Conservation (phyloP, 2,888 invertebrate genomes). For the Aethes cnicana region DNA sequence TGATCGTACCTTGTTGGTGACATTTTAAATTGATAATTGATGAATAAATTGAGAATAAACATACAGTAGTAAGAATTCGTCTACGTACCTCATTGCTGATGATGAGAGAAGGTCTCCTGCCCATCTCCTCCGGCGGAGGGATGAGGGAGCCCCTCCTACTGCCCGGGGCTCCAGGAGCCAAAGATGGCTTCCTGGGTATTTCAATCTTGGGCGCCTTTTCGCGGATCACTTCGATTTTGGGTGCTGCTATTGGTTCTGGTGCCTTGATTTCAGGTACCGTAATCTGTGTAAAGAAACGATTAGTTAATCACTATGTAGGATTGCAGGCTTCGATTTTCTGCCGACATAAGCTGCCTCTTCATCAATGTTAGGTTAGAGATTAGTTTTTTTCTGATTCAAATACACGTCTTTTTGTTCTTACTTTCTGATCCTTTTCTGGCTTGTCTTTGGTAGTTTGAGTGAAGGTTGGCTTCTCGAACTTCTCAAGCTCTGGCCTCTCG, state of each 20-base stretch:
- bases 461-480: constrained; percentile 83
- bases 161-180: constrained; percentile 82
- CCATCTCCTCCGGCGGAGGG: constrained; percentile 93
- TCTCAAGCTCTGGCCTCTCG: constrained; percentile 88
- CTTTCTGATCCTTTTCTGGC: constrained; percentile 66
- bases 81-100: constrained; percentile 95
- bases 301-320: background rate
- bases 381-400: too few relatives aligned
- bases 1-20: constrained; percentile 63
- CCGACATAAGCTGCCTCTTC: too few relatives aligned
- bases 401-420: constrained; percentile 31
- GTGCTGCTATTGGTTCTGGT: constrained; percentile 84
- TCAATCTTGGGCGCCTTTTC: constrained; percentile 88
- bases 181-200: constrained; percentile 87
- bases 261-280: constrained; percentile 87
- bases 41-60: constrained; percentile 9
- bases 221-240: constrained; percentile 93
- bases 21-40: constrained; percentile 39
- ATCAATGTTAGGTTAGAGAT: too few relatives aligned
- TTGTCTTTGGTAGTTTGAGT: constrained; percentile 76
- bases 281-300: constrained; percentile 46
- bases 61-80: constrained; percentile 20
- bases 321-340: too few relatives aligned
- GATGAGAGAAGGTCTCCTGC: constrained; percentile 93
- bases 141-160: constrained; percentile 90